A percentile compares a stretch with the other conserved stretches of the same genome.
phyloP scores from a whole-genome alignment of 2,113 vertebrate species.

The Calidris pugnax region DNA sequence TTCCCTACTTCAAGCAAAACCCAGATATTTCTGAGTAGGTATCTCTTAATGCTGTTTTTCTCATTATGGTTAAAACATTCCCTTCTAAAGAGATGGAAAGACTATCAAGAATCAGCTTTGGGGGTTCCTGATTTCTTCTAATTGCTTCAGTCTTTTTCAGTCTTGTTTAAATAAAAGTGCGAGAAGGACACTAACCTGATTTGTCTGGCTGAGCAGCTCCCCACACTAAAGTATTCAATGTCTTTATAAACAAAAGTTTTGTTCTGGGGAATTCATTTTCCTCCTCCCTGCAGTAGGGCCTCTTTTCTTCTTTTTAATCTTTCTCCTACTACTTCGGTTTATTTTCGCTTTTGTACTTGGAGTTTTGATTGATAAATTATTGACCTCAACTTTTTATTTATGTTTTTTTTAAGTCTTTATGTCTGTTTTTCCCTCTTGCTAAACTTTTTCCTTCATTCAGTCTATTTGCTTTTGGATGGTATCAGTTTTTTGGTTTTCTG shows the following conservation, averaged over 20 bases:
- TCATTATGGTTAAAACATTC: neutral
- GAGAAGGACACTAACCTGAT: neutral
- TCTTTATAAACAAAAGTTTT: neutral
- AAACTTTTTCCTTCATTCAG: conserved; percentile 17
- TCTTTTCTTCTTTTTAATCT: neutral
- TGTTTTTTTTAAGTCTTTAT: neutral
- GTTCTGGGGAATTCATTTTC: neutral
- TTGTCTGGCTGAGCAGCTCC: neutral
- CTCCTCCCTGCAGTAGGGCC: neutral
- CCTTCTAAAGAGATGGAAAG: neutral
- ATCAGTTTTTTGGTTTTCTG: conserved; percentile 39
- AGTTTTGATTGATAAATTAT: conserved; percentile 45
- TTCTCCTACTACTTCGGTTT: neutral
- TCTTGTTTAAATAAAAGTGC: neutral
- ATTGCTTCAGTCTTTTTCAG: neutral
- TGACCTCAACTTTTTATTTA: neutral
- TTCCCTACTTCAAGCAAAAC: neutral
- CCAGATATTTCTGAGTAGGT: neutral
- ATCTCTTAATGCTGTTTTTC: neutral
- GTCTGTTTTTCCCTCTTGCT: conserved; percentile 7
- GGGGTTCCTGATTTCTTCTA: neutral
- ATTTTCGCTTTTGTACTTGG: conserved; percentile 3
- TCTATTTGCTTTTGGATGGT: conserved; percentile 44
- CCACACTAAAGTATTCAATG: neutral
- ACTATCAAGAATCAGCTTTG: neutral